Percentiles rank a stretch among this genome's conserved stretches.
Conservation (phyloP, 2,113 vertebrate species). For the Acrocephalus kingi region DNA sequence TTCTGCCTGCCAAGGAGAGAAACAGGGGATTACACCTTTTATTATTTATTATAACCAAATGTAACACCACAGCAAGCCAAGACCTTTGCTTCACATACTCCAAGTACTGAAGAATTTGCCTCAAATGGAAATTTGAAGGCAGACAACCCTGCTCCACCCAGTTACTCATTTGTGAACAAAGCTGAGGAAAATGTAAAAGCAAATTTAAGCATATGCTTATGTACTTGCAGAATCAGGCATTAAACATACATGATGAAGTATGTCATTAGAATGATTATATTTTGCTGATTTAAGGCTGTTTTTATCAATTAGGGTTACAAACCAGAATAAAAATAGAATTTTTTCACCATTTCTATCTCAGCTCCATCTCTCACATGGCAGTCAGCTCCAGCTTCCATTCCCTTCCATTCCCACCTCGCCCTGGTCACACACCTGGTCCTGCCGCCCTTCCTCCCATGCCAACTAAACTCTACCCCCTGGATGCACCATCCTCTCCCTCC, state of each 20-base stretch:
- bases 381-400: not conserved
- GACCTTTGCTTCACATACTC: not conserved
- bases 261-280: not conserved
- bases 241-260: not conserved
- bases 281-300: not conserved
- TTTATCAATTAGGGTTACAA: not conserved
- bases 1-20: slow-evolving; percentile 85
- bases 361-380: not conserved
- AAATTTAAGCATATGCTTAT: not conserved
- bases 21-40: not conserved
- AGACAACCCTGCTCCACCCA: not conserved
- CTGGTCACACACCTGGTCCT: not conserved
- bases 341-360: not conserved
- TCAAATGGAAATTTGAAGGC: not conserved
- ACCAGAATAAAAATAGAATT: not conserved
- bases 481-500: not conserved
- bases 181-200: not conserved
- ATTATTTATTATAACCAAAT: not conserved
- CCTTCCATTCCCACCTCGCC: too few relatives aligned
- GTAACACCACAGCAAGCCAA: not conserved
- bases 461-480: not conserved
- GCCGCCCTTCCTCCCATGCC: not conserved
- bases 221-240: not conserved
- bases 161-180: not conserved
- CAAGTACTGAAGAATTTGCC: not conserved